Percentiles rank a stretch among this genome's conserved stretches.
Conservation (phyloP, 2,888 invertebrate species). For the Dryocosmus kuriphilus region DNA sequence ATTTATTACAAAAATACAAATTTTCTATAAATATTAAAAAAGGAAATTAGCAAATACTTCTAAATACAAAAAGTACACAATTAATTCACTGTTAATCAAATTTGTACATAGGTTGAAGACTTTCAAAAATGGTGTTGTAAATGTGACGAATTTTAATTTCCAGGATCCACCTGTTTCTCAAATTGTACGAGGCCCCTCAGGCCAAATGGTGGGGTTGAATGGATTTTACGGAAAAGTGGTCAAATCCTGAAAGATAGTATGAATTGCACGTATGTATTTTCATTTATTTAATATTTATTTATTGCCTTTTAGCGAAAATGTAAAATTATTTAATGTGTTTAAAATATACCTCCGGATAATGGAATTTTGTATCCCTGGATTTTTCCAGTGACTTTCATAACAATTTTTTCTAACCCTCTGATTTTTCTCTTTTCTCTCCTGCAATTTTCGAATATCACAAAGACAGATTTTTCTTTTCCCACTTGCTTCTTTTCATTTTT, state of each 20-base stretch:
- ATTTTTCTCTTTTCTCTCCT: neutral
- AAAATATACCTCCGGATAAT: no score
- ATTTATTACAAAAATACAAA: neutral
- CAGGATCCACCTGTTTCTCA: constrained; percentile 73
- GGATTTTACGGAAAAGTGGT: constrained; percentile 74
- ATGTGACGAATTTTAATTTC: neutral
- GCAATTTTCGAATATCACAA: neutral
- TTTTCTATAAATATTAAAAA: no score
- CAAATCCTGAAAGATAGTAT: constrained; percentile 68
- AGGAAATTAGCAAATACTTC: no score
- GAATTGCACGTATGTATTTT: constrained; percentile 73
- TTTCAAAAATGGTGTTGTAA: neutral
- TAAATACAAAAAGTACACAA: no score
- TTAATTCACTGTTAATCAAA: no score
- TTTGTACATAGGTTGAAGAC: neutral
- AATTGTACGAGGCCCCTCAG: constrained; percentile 58
- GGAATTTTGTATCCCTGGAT: no score
- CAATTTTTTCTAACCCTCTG: no score
- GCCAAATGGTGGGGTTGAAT: constrained; percentile 62
- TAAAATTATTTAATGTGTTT: no score
- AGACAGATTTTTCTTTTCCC: neutral
- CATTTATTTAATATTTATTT: neutral
- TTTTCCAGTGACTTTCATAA: no score
- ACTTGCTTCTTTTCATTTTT: neutral
- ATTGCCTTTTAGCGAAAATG: no score